phyloP scores from a whole-genome alignment of 2,888 invertebrate species.

The Geotrupes spiniger region DNA sequence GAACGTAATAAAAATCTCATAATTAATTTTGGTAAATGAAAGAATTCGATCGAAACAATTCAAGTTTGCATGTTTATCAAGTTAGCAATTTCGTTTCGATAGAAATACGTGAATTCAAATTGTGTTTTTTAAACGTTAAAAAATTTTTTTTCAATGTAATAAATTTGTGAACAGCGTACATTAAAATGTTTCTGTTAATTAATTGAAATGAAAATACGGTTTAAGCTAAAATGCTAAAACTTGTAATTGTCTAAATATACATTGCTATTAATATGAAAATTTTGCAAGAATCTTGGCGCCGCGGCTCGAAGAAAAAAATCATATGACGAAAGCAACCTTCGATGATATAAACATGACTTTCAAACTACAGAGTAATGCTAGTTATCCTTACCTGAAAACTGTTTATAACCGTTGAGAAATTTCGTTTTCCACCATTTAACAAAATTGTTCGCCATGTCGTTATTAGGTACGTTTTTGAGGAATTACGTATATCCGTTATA shows the following conservation, averaged over 20 bases:
- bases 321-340: slow-evolving; percentile 3
- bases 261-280: slow-evolving; percentile 2
- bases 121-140: no score
- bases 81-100: no score
- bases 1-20: no score
- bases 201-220: no score
- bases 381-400: slow-evolving; percentile 62
- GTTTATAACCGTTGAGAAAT: slow-evolving; percentile 72
- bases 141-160: no score
- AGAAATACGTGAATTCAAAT: no score
- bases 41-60: no score
- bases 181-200: no score
- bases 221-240: no score
- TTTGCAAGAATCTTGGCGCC: slow-evolving; percentile 4
- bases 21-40: no score
- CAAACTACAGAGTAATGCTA: not conserved
- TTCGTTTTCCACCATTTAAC: slow-evolving; percentile 76
- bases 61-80: no score
- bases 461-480: not conserved
- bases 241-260: slow-evolving; percentile 5
- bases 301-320: slow-evolving; percentile 4
- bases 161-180: no score
- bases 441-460: slow-evolving; percentile 68
- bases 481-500: slow-evolving; percentile 1
- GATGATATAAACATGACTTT: not conserved